These are phyloP conservation scores for Hycleus phaleratus DNA, from an alignment of 1,140 invertebrate genomes.

Conservation along the genomic window DNA sequence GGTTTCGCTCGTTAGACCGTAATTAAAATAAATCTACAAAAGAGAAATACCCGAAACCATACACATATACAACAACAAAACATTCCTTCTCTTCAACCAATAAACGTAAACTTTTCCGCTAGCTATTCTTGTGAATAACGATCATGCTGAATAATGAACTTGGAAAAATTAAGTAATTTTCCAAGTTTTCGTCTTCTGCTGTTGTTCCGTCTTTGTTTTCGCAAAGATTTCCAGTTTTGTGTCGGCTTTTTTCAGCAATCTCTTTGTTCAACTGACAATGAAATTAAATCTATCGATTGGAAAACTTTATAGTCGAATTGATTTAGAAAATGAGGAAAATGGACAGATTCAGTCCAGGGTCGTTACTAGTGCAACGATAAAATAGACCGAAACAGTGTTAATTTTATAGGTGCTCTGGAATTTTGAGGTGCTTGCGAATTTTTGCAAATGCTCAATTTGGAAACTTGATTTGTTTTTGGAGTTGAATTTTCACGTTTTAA, in stretches of 20 bases:
- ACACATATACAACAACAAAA: conserved; percentile 5
- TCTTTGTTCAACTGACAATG: conserved; percentile 12
- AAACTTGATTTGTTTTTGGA: no score
- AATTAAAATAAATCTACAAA: conserved; percentile 26
- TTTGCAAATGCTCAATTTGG: no score
- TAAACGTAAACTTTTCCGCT: conserved; percentile 6
- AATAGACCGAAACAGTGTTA: background rate
- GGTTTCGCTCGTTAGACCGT: conserved; percentile 20
- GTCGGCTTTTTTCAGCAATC: background rate
- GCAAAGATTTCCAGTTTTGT: background rate
- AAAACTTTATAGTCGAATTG: conserved; percentile 14
- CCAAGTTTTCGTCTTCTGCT: background rate
- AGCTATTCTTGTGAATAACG: conserved; percentile 3
- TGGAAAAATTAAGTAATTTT: conserved; percentile 17
- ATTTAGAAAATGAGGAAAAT: background rate
- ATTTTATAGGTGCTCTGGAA: no score
- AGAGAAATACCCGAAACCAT: conserved; percentile 7
- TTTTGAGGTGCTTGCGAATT: no score
- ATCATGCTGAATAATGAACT: conserved; percentile 4
- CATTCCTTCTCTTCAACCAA: background rate
- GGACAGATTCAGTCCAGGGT: background rate
- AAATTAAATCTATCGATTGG: conserved; percentile 23
- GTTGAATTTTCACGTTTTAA: no score
- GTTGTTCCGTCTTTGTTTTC: conserved; percentile 2
- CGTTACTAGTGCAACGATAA: background rate